Percentiles rank a stretch among this genome's conserved stretches.
Conservation (phyloP, 2,113 vertebrate genomes). For the Megatriorchis doriae region DNA sequence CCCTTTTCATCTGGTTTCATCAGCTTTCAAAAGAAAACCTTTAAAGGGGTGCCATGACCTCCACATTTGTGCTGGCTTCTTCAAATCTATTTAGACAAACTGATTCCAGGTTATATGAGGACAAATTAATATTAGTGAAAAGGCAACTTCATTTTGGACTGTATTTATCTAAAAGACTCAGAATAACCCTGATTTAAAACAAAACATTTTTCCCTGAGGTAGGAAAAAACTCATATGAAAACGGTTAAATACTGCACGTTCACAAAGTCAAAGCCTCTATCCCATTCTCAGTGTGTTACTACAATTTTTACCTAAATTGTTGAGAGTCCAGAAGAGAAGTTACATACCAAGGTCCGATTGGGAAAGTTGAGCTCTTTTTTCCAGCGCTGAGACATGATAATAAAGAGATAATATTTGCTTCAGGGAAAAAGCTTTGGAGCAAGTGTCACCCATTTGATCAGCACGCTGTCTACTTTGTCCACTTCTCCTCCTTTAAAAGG, state of each 20-base stretch:
- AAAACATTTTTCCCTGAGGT: not conserved
- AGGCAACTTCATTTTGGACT: not conserved
- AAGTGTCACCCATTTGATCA: not conserved
- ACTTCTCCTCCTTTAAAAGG: not conserved
- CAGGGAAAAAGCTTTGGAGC: not conserved
- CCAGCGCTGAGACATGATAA: not conserved
- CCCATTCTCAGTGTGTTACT: not conserved
- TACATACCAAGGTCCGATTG: not conserved
- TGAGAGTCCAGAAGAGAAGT: not conserved
- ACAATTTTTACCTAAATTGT: not conserved
- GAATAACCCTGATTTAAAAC: not conserved
- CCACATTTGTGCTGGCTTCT: not conserved
- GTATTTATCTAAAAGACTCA: not conserved
- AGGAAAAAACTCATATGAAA: not conserved
- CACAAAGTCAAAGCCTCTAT: not conserved
- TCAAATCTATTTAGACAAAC: not conserved
- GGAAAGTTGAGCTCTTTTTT: not conserved
- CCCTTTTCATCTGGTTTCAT: not conserved
- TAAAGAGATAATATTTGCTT: not conserved
- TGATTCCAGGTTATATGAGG: not conserved
- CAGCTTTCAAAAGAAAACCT: not conserved
- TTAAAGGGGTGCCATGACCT: not conserved
- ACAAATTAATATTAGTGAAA: not conserved
- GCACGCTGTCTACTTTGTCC: not conserved
- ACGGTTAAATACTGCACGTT: accelerated